phyloP scores from a whole-genome alignment of 2,113 vertebrate genomes.

The Halichoeres trimaculatus region DNA sequence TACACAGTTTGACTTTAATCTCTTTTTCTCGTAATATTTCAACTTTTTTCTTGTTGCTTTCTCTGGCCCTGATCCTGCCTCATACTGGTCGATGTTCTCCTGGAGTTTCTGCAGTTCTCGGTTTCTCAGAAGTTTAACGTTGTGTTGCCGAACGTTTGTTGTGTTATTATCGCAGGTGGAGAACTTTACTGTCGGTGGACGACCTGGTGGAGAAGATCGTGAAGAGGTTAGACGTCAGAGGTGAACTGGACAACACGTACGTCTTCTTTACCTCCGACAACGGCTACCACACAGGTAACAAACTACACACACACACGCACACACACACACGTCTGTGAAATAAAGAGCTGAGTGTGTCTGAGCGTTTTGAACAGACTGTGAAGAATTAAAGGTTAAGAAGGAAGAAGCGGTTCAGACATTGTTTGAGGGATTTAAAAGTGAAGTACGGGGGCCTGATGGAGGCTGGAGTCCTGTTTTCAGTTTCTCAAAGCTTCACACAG shows the following conservation, averaged over 20 bases:
- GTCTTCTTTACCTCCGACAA: conserved; percentile 98
- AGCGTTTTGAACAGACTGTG: not conserved
- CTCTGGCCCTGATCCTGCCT: too few species aligned
- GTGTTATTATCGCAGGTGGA: conserved; percentile 85
- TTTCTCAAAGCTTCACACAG: too few species aligned
- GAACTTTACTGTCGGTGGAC: conserved; percentile 96
- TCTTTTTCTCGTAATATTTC: too few species aligned
- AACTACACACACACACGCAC: not conserved
- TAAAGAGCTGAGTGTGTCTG: too few species aligned
- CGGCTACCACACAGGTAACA: conserved; percentile 94
- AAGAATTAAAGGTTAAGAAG: not conserved
- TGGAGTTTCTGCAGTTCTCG: too few species aligned
- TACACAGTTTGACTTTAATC: too few species aligned
- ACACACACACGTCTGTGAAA: not conserved
- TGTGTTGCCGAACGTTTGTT: not conserved
- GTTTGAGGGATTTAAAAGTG: not conserved
- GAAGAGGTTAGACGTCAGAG: conserved; percentile 86
- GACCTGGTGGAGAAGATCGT: conserved; percentile 95
- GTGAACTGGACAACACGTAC: conserved; percentile 92
- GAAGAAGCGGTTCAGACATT: not conserved
- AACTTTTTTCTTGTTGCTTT: too few species aligned
- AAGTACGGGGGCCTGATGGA: not conserved
- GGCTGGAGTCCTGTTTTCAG: too few species aligned
- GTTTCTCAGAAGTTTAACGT: too few species aligned
- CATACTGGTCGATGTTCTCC: too few species aligned